Conservation (phyloP, 35 echinoderm and acorn worm genomes). For the Amphiura filiformis region DNA sequence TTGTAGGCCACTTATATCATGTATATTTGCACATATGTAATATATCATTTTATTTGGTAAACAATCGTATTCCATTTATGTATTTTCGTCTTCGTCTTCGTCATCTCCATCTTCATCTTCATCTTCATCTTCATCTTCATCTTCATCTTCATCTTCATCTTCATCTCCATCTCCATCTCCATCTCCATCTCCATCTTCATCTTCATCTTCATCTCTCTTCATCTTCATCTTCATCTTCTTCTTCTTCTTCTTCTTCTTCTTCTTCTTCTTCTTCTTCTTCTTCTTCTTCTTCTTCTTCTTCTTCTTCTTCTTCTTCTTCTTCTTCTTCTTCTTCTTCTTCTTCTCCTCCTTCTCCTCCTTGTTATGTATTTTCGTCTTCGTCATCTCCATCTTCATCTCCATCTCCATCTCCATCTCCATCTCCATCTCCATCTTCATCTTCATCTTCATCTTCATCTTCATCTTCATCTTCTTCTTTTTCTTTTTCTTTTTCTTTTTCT, state of each 20-base stretch:
- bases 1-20: too few species aligned
- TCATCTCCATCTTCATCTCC: too few species aligned
- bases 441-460: background rate
- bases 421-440: too few species aligned
- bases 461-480: background rate
- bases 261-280: slow-evolving; percentile 5
- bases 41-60: background rate
- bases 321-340: slow-evolving; percentile 5
- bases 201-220: too few species aligned
- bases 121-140: background rate
- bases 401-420: too few species aligned
- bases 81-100: too few species aligned
- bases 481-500: slow-evolving; percentile 8
- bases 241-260: slow-evolving; percentile 5
- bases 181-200: too few species aligned
- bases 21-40: too few species aligned
- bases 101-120: too few species aligned
- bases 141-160: background rate
- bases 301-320: slow-evolving; percentile 5
- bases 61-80: background rate
- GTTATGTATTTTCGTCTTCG: background rate
- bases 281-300: slow-evolving; percentile 6
- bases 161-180: too few species aligned
- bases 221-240: background rate
- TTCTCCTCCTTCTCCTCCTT: slow-evolving; percentile 5